Conservation (phyloP, 2,888 invertebrate genomes). For the Sphecodes monilicornis region DNA sequence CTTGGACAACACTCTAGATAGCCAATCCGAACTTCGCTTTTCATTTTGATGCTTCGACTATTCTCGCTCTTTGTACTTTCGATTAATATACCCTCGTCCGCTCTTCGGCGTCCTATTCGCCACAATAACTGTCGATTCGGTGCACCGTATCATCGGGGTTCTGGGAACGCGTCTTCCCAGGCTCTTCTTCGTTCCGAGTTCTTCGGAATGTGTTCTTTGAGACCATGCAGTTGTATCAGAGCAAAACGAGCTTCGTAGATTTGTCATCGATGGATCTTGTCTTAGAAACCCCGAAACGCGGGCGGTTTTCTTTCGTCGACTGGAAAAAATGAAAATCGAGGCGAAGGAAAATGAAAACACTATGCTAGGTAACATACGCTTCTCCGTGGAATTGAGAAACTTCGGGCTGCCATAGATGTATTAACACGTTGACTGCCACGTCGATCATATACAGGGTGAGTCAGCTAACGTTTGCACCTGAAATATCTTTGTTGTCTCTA, state of each 20-base stretch:
- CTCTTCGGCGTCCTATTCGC: background rate
- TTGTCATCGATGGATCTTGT: background rate
- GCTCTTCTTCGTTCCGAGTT: background rate
- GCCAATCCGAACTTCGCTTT: slow-evolving; percentile 3
- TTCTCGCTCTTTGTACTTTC: background rate
- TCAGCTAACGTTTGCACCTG: too few relatives aligned
- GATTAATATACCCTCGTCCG: background rate
- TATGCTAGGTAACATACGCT: background rate
- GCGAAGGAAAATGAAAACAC: background rate
- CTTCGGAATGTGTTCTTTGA: background rate
- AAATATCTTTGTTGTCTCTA: too few relatives aligned
- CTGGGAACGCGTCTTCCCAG: background rate
- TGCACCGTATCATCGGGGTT: background rate
- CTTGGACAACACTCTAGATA: background rate
- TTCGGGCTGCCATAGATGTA: too few relatives aligned
- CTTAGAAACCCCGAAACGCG: background rate
- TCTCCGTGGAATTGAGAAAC: background rate
- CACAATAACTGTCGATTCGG: slow-evolving; percentile 10
- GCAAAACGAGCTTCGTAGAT: background rate
- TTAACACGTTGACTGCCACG: too few relatives aligned
- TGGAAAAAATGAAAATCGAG: background rate
- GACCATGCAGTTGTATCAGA: background rate
- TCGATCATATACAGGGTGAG: too few relatives aligned
- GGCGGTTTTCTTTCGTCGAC: background rate
- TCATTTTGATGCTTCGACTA: background rate